Evolutionary conservation across 2,113 vertebrate species (phyloP).

Genomic region (Ceyx melanurus): DNA sequence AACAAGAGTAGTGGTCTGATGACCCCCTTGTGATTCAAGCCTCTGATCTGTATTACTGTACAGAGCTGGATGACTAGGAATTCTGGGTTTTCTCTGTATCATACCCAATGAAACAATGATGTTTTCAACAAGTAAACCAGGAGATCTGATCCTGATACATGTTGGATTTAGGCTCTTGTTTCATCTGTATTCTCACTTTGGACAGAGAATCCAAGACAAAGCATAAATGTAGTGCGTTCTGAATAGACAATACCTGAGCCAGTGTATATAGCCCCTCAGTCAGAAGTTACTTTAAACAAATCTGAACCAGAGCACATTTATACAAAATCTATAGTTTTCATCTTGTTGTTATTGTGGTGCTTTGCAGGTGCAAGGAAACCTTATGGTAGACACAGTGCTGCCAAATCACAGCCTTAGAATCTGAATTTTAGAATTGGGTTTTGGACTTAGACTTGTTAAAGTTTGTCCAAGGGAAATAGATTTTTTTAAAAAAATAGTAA

Average conservation of each 20-base stretch:
- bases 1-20: not conserved
- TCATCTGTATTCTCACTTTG: not conserved
- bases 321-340: not conserved
- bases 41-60: not conserved
- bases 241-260: not conserved
- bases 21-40: not conserved
- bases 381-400: not conserved
- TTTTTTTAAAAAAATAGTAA: too few relatives aligned
- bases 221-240: not conserved
- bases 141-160: not conserved
- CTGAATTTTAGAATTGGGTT: not conserved
- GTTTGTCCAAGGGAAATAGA: not conserved
- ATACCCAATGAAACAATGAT: not conserved
- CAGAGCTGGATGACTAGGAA: not conserved
- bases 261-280: not conserved
- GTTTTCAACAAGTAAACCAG: not conserved
- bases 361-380: not conserved
- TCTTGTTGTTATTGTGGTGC: not conserved
- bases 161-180: not conserved
- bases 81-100: not conserved
- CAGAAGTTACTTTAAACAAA: not conserved
- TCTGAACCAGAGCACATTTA: not conserved
- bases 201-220: not conserved
- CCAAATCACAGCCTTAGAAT: not conserved
- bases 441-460: not conserved